These are phyloP conservation scores for Pteromalus puparum DNA, from an alignment of 1,140 invertebrate genomes.

Conservation along the genomic window DNA sequence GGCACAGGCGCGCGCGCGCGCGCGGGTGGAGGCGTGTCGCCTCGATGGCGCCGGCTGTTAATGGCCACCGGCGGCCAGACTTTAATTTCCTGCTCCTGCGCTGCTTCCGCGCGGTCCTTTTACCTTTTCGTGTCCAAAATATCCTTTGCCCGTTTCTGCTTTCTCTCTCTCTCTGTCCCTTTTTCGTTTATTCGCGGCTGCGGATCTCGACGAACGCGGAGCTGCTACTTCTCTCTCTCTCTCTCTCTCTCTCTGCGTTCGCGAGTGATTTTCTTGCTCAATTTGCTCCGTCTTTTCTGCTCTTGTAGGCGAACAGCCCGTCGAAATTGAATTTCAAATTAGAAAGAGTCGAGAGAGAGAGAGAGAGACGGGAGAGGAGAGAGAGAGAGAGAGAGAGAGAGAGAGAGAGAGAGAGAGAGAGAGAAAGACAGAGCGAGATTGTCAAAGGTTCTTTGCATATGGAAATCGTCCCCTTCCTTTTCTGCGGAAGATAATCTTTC, in stretches of 20 bases:
- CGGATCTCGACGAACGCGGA: conserved; percentile 27
- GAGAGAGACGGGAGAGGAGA: too few species aligned
- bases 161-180: conserved; percentile 17
- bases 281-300: neutral
- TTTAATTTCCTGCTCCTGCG: conserved; percentile 76
- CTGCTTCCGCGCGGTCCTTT: conserved; percentile 62
- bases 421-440: neutral
- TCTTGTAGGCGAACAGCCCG: neutral
- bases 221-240: neutral
- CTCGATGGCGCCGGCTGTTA: conserved; percentile 76
- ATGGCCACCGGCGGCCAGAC: conserved; percentile 75
- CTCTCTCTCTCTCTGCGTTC: too few species aligned
- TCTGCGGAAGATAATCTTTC: neutral
- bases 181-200: conserved; percentile 48
- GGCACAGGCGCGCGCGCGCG: conserved; percentile 47
- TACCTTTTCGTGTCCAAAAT: conserved; percentile 72
- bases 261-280: conserved; percentile 15
- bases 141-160: conserved; percentile 51
- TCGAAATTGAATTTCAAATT: conserved; percentile 47
- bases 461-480: conserved; percentile 4
- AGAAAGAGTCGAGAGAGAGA: conserved; percentile 13
- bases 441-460: neutral
- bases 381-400: conserved; percentile 7
- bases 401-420: too few species aligned
- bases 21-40: conserved; percentile 73